These are phyloP conservation scores for Nyctibius grandis DNA, from an alignment of 2,797 vertebrate genomes.

Conservation along the genomic window DNA sequence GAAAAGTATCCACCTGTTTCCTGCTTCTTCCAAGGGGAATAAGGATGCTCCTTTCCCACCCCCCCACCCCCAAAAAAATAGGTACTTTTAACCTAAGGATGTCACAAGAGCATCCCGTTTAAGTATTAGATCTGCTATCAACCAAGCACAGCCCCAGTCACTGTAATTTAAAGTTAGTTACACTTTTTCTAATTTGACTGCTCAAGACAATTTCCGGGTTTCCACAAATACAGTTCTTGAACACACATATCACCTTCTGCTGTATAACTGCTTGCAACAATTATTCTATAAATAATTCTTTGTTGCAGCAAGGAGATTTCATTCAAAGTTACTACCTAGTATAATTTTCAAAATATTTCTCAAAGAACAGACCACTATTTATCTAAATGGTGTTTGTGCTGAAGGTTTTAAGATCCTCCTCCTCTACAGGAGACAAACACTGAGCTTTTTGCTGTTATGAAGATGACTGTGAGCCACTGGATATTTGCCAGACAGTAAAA, in stretches of 20 bases:
- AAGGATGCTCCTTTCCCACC: background rate
- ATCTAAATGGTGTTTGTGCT: background rate
- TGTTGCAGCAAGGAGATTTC: background rate
- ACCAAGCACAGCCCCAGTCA: background rate
- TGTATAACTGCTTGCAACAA: background rate
- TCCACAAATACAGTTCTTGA: background rate
- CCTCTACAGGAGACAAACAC: background rate
- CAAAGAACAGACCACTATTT: background rate
- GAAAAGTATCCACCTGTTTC: background rate
- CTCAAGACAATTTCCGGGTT: background rate
- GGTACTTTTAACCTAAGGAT: background rate
- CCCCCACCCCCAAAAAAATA: too few relatives aligned
- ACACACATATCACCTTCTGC: background rate
- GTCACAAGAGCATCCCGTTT: background rate
- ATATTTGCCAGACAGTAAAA: background rate
- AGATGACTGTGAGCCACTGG: background rate
- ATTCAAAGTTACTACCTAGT: background rate
- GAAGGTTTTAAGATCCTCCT: background rate
- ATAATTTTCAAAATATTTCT: background rate
- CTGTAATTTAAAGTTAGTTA: background rate
- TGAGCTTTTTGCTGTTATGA: background rate
- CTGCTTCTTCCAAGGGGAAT: background rate
- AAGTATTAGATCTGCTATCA: background rate
- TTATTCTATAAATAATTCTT: background rate
- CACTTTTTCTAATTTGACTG: background rate